A percentile compares a stretch with the other conserved stretches of the same genome.
Evolutionary conservation across 2,888 invertebrate species (phyloP).

Genomic region (Rhagophthalmus giganteus): DNA sequence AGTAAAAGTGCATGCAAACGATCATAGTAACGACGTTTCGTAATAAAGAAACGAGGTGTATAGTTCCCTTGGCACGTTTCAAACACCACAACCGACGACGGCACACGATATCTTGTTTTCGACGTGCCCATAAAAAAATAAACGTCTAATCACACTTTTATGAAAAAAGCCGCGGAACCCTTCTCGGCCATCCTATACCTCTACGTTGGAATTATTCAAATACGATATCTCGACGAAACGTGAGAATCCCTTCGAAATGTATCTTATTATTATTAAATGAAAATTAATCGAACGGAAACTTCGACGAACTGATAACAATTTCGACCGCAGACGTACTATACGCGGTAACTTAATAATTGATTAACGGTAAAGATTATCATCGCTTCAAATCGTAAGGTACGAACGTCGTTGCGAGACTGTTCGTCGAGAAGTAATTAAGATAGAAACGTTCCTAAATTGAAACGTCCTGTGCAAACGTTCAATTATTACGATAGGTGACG

Average conservation of each 20-base stretch:
- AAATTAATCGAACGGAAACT: too few relatives aligned
- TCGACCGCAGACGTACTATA: neutral
- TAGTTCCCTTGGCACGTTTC: slow-evolving; percentile 39
- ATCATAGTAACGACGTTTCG: slow-evolving; percentile 38
- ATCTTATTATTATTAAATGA: too few relatives aligned
- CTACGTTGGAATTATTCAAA: too few relatives aligned
- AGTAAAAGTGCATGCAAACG: slow-evolving; percentile 41
- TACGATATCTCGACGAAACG: too few relatives aligned
- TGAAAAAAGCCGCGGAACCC: slow-evolving; percentile 11
- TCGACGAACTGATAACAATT: too few relatives aligned
- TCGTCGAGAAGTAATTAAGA: slow-evolving; percentile 9
- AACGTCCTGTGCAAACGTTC: slow-evolving; percentile 5
- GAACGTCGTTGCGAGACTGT: neutral
- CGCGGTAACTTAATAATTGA: neutral
- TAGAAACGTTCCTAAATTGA: slow-evolving; percentile 9
- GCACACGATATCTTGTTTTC: slow-evolving; percentile 28
- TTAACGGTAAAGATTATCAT: too few relatives aligned
- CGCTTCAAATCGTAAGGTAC: too few relatives aligned
- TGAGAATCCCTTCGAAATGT: too few relatives aligned
- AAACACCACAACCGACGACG: slow-evolving; percentile 27
- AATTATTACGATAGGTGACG: neutral
- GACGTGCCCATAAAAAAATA: slow-evolving; percentile 26
- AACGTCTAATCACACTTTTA: slow-evolving; percentile 24
- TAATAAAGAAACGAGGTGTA: slow-evolving; percentile 40
- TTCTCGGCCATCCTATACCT: slow-evolving; percentile 4